Percentiles rank a stretch among this genome's conserved stretches.
phyloP scores from a whole-genome alignment of 2,113 vertebrate genomes.

The Scalopus aquaticus region DNA sequence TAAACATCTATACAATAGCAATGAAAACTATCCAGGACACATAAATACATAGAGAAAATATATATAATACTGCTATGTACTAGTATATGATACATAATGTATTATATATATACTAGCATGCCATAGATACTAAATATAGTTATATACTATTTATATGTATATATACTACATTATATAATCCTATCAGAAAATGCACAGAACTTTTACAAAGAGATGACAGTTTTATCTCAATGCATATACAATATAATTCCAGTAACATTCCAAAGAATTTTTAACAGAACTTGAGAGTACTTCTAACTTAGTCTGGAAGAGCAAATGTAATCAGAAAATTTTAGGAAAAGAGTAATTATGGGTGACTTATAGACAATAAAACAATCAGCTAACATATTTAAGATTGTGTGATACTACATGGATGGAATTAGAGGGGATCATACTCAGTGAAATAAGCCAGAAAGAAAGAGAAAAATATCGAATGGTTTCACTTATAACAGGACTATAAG shows the following conservation, averaged over 20 bases:
- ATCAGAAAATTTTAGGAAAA: not conserved
- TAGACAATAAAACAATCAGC: not conserved
- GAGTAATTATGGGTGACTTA: not conserved
- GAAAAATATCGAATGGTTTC: too few species aligned
- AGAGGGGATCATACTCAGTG: too few species aligned
- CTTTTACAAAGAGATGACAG: not conserved
- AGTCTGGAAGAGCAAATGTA: not conserved
- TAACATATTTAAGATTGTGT: too few species aligned
- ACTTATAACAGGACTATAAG: too few species aligned
- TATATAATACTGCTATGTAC: not conserved
- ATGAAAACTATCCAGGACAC: not conserved
- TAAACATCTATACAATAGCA: not conserved
- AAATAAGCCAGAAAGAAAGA: too few species aligned
- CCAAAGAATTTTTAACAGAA: not conserved
- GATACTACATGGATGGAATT: too few species aligned
- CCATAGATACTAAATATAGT: not conserved
- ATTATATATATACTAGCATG: not conserved
- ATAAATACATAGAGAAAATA: not conserved
- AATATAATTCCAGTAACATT: not conserved
- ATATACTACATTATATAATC: not conserved
- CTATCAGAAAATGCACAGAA: too few species aligned
- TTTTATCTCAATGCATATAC: not conserved
- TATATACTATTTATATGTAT: not conserved
- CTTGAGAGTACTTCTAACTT: not conserved
- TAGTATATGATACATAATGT: not conserved